Conservation (phyloP, 2,888 invertebrate species). For the Lottia scabra region DNA sequence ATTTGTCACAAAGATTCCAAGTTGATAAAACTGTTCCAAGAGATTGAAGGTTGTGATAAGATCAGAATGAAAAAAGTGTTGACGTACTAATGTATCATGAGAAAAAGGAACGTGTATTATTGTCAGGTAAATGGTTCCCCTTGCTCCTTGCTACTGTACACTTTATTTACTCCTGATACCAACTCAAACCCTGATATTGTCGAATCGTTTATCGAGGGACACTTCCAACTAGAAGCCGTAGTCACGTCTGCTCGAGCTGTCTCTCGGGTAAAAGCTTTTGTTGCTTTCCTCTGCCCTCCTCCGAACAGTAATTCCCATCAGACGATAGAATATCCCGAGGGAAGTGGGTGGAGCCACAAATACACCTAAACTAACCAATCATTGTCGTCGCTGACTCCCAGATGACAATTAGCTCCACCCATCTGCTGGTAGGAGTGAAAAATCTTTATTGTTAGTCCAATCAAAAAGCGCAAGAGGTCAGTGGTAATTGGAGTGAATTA, state of each 20-base stretch:
- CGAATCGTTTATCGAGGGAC: constrained; percentile 3
- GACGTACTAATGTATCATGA: not conserved
- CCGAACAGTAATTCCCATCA: constrained; percentile 36
- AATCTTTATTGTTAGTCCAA: constrained; percentile 35
- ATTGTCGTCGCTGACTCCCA: constrained; percentile 23
- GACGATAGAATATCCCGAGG: constrained; percentile 34
- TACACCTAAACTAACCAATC: constrained; percentile 34
- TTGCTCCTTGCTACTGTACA: not conserved
- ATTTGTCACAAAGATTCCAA: too few relatives aligned
- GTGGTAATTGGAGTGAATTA: constrained; percentile 33
- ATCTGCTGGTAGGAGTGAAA: constrained; percentile 27
- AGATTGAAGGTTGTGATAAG: too few relatives aligned
- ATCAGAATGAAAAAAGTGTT: not conserved
- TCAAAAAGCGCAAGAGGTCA: constrained; percentile 40
- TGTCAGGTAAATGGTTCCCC: not conserved
- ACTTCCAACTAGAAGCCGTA: constrained; percentile 1
- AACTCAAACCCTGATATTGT: not conserved
- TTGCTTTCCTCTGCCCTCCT: constrained; percentile 54
- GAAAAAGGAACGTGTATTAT: not conserved
- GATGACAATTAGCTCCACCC: constrained; percentile 30
- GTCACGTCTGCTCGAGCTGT: constrained; percentile 18
- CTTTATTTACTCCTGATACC: not conserved
- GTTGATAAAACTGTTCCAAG: too few relatives aligned
- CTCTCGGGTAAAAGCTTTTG: constrained; percentile 65
- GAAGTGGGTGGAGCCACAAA: constrained; percentile 26